These are phyloP conservation scores for Oreortyx pictus DNA, from an alignment of 2,797 vertebrate species.

Conservation along the genomic window DNA sequence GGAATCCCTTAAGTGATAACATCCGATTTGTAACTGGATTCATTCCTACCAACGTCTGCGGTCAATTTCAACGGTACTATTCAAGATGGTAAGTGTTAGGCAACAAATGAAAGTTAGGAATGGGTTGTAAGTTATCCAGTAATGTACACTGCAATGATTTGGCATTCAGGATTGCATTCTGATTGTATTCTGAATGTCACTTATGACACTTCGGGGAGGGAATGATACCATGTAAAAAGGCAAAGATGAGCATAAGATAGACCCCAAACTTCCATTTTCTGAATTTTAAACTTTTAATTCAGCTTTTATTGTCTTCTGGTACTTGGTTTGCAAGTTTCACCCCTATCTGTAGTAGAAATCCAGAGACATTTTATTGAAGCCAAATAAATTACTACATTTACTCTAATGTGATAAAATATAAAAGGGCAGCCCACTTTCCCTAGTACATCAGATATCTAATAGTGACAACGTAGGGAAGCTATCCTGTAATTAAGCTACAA, in stretches of 20 bases:
- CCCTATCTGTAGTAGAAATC: not conserved
- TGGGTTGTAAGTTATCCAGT: not conserved
- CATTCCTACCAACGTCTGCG: not conserved
- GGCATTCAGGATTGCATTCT: not conserved
- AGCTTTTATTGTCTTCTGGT: not conserved
- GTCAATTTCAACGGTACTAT: not conserved
- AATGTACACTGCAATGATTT: not conserved
- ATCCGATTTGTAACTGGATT: not conserved
- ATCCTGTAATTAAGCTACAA: not conserved
- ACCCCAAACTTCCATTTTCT: not conserved
- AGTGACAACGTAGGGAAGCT: not conserved
- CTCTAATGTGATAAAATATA: not conserved
- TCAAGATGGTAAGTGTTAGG: not conserved
- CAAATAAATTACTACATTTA: not conserved
- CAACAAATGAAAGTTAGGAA: not conserved
- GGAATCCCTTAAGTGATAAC: not conserved
- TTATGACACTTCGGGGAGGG: not conserved
- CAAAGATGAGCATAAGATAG: not conserved
- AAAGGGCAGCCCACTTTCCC: not conserved
- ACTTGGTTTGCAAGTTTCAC: not conserved
- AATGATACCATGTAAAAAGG: not conserved
- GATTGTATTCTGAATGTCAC: not conserved
- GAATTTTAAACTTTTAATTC: not conserved
- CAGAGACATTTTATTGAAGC: rapidly evolving
- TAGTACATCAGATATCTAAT: not conserved